Conservation (phyloP, 2,113 vertebrate genomes). For the Pandion haliaetus region DNA sequence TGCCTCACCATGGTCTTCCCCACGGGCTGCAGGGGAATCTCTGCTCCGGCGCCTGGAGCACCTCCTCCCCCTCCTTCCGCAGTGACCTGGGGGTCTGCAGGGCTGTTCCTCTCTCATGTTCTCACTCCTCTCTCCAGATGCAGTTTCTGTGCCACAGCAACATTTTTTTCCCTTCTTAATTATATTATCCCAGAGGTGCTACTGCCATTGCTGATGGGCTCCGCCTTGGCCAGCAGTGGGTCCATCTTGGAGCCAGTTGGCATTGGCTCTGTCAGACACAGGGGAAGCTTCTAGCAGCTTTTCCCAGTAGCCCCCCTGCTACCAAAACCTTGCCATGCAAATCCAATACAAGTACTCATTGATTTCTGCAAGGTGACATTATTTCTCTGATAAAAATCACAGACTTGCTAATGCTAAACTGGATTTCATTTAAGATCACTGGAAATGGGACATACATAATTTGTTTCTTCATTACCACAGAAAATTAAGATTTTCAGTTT, state of each 20-base stretch:
- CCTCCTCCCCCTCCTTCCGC: background rate
- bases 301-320: background rate
- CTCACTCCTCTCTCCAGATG: background rate
- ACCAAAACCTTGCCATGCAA: background rate
- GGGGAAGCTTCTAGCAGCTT: background rate
- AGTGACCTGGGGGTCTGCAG: background rate
- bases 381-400: background rate
- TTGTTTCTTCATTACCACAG: background rate
- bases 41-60: background rate
- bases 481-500: background rate
- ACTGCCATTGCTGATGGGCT: background rate
- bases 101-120: background rate
- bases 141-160: background rate
- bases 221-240: fast-evolving
- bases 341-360: background rate
- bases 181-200: background rate
- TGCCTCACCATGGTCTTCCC: too few species aligned
- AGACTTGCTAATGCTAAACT: background rate
- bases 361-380: background rate
- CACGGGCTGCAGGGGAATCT: background rate
- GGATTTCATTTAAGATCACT: background rate
- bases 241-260: fast-evolving
- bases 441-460: background rate
- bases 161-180: background rate
- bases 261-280: background rate